Conservation (phyloP, 92 coral and sea anemone genomes). For the Phenganax stokvisi region DNA sequence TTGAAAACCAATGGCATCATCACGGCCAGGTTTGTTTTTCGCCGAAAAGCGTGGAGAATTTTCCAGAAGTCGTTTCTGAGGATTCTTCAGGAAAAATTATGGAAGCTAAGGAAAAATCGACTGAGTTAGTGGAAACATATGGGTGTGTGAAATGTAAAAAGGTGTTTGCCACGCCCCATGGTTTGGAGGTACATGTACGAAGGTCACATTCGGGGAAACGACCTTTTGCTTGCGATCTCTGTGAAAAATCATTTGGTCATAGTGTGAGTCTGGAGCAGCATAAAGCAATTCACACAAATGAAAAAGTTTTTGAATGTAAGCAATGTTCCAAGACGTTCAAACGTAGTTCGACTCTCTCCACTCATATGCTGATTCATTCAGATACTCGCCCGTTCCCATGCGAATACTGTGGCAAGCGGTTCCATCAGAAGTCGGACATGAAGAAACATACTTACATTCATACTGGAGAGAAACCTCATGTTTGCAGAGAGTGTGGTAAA, state of each 20-base stretch:
- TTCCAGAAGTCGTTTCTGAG: background rate
- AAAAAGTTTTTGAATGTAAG: constrained; percentile 70
- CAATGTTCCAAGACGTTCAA: constrained; percentile 82
- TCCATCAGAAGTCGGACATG: constrained; percentile 98
- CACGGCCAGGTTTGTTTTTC: background rate
- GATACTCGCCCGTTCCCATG: constrained; percentile 94
- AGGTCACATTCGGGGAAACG: constrained; percentile 74
- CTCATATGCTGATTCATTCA: constrained; percentile 94
- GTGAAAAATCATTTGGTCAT: constrained; percentile 86
- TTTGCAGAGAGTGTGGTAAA: constrained; percentile 81
- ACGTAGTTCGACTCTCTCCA: constrained; percentile 85
- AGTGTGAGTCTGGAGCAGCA: constrained; percentile 82
- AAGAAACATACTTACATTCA: constrained; percentile 88
- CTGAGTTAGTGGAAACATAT: constrained; percentile 40
- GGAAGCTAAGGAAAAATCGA: background rate
- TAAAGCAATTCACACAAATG: constrained; percentile 65
- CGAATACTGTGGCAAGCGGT: constrained; percentile 80
- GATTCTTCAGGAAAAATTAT: background rate
- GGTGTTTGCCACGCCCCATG: constrained; percentile 80
- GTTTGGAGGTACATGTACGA: constrained; percentile 91
- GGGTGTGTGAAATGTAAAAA: constrained; percentile 92
- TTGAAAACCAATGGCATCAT: constrained; percentile 6
- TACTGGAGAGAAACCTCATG: constrained; percentile 93
- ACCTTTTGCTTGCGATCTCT: constrained; percentile 72
- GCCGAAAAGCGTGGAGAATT: background rate